phyloP scores from a whole-genome alignment of 2,888 invertebrate genomes.

The Corythucha ciliata region DNA sequence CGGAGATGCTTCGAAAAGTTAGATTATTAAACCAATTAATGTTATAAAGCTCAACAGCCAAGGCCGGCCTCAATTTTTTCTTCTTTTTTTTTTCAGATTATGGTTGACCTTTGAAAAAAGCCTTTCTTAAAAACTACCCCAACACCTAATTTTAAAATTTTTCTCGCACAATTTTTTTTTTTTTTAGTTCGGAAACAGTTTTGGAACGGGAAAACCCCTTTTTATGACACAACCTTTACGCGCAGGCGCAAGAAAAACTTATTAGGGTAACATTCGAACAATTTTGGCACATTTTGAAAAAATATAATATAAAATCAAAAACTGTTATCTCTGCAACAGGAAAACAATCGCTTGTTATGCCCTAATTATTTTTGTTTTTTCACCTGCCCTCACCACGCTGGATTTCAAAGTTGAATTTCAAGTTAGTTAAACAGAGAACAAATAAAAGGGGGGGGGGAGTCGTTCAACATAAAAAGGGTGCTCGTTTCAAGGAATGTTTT shows the following conservation, averaged over 20 bases:
- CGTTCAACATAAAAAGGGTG: too few relatives aligned
- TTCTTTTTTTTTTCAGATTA: too few relatives aligned
- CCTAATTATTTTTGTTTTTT: not conserved
- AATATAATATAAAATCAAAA: not conserved
- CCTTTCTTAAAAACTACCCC: constrained; percentile 7
- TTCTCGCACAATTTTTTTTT: not conserved
- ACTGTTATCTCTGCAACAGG: constrained; percentile 31
- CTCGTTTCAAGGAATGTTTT: too few relatives aligned
- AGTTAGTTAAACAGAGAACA: too few relatives aligned
- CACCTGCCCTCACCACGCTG: too few relatives aligned
- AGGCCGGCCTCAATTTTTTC: too few relatives aligned
- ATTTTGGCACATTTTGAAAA: constrained; percentile 21
- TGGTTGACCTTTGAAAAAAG: too few relatives aligned
- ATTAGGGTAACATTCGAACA: constrained; percentile 9
- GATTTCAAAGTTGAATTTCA: too few relatives aligned
- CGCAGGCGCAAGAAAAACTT: not conserved
- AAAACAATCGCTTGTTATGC: constrained; percentile 21
- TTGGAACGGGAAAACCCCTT: not conserved
- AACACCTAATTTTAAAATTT: constrained; percentile 16
- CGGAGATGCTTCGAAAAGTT: not conserved
- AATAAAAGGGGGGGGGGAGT: too few relatives aligned
- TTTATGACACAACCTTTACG: constrained; percentile 4
- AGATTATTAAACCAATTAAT: not conserved
- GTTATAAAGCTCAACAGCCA: too few relatives aligned
- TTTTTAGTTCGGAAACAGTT: not conserved